phyloP scores from a whole-genome alignment of 1,140 invertebrate genomes.

The Neodiprion pinetum region DNA sequence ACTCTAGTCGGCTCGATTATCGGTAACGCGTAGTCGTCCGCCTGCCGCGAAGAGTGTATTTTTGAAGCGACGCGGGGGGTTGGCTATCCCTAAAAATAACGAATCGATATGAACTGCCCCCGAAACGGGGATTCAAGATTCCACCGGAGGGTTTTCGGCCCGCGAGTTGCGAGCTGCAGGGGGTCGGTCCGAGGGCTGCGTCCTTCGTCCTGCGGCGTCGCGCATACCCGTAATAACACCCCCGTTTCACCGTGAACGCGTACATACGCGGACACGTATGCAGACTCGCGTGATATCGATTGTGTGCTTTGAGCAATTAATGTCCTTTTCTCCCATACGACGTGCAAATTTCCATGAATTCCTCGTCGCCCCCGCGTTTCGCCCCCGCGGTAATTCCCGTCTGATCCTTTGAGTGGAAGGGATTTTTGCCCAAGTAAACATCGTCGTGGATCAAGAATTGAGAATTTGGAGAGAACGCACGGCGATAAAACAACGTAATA shows the following conservation, averaged over 20 bases:
- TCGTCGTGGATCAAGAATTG: too few species aligned
- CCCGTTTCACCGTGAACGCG: background rate
- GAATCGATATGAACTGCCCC: slow-evolving; percentile 48
- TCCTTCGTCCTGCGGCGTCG: background rate
- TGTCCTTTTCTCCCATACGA: background rate
- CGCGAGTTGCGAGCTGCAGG: background rate
- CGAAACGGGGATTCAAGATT: slow-evolving; percentile 24
- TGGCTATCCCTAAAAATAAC: slow-evolving; percentile 51
- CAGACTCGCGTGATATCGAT: background rate
- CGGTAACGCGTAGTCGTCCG: too few species aligned
- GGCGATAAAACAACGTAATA: too few species aligned
- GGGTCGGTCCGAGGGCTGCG: slow-evolving; percentile 4
- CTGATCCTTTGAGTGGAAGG: too few species aligned
- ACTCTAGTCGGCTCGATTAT: too few species aligned
- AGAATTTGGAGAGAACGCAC: too few species aligned
- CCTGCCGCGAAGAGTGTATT: background rate
- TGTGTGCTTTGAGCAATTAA: background rate
- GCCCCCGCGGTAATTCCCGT: too few species aligned
- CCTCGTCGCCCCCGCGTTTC: too few species aligned
- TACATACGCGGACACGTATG: background rate
- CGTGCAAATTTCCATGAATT: too few species aligned
- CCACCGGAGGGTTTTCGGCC: background rate
- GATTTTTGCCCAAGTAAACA: too few species aligned
- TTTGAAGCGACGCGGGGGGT: slow-evolving; percentile 27
- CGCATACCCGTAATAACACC: background rate